phyloP scores from a whole-genome alignment of 2,113 vertebrate genomes.

The Larimichthys crocea region DNA sequence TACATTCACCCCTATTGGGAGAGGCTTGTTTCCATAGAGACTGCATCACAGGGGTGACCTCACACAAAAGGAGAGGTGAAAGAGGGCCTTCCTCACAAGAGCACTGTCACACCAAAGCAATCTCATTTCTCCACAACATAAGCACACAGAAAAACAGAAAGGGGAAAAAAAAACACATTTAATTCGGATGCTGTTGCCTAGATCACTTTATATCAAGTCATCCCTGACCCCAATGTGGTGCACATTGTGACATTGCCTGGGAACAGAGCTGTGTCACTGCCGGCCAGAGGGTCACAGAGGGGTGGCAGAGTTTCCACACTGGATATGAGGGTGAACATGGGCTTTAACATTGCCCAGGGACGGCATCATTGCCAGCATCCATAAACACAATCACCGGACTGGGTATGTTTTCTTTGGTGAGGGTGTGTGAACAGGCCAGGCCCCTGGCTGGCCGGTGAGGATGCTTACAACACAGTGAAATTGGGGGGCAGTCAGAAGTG shows the following conservation, averaged over 20 bases:
- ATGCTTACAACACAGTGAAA: conserved; percentile 68
- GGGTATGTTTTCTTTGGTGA: conserved; percentile 60
- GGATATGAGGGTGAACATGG: conserved; percentile 74
- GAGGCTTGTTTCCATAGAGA: conserved; percentile 86
- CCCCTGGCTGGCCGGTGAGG: conserved; percentile 60
- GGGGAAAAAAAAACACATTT: conserved; percentile 76
- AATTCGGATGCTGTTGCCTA: conserved; percentile 84
- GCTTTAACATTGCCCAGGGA: conserved; percentile 80
- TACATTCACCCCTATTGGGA: conserved; percentile 87
- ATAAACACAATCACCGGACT: conserved; percentile 66
- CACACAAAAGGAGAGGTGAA: conserved; percentile 86
- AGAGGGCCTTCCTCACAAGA: conserved; percentile 82
- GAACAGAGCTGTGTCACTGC: conserved; percentile 76
- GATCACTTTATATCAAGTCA: conserved; percentile 85
- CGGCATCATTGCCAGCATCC: conserved; percentile 69
- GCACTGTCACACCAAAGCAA: conserved; percentile 85
- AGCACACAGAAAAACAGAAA: conserved; percentile 79
- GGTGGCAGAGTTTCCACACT: conserved; percentile 68
- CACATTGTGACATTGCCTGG: conserved; percentile 76
- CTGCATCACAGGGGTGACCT: conserved; percentile 86
- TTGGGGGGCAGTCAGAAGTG: conserved; percentile 77
- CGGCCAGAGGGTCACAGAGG: conserved; percentile 74
- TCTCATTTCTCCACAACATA: conserved; percentile 85
- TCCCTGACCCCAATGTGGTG: conserved; percentile 73
- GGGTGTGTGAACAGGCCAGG: conserved; percentile 53